phyloP scores from a whole-genome alignment of 2,113 vertebrate species.

The Nibea coibor region DNA sequence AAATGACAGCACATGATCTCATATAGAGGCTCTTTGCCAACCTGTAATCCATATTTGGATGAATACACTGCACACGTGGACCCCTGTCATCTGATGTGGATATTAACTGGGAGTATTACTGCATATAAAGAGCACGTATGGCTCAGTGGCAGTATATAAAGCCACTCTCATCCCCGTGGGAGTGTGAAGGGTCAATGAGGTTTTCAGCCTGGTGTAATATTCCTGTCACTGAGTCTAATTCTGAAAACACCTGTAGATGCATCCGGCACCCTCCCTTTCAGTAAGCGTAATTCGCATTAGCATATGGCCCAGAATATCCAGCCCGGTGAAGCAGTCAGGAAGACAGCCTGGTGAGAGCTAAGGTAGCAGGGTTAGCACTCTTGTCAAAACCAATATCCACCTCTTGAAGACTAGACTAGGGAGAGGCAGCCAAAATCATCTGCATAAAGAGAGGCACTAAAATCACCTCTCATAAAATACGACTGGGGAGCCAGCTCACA shows the following conservation, averaged over 20 bases:
- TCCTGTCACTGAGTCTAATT: conserved; percentile 55
- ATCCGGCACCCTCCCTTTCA: conserved; percentile 53
- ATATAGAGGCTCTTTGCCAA: conserved; percentile 28
- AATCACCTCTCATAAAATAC: conserved; percentile 79
- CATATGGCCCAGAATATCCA: conserved; percentile 66
- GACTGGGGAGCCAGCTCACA: conserved; percentile 75
- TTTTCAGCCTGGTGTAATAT: conserved; percentile 51
- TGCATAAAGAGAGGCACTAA: conserved; percentile 78
- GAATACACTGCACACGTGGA: conserved; percentile 23
- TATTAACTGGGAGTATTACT: conserved; percentile 49
- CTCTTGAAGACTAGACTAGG: conserved; percentile 71
- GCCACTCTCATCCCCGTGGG: conserved; percentile 36
- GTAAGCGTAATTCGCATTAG: conserved; percentile 67
- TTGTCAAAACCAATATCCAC: conserved; percentile 79
- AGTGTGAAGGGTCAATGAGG: conserved; percentile 63
- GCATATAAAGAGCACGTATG: conserved; percentile 50
- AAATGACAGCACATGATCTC: conserved; percentile 47
- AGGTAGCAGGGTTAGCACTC: conserved; percentile 73
- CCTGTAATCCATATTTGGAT: conserved; percentile 54
- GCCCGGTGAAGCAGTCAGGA: conserved; percentile 50
- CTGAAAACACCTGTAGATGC: conserved; percentile 71
- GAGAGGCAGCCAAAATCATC: conserved; percentile 75
- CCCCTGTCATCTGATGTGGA: conserved; percentile 46
- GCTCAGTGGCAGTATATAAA: conserved; percentile 48
- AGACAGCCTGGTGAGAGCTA: conserved; percentile 66